Conservation (phyloP, 2,797 vertebrate species). For the Hephaestus fuliginosus region DNA sequence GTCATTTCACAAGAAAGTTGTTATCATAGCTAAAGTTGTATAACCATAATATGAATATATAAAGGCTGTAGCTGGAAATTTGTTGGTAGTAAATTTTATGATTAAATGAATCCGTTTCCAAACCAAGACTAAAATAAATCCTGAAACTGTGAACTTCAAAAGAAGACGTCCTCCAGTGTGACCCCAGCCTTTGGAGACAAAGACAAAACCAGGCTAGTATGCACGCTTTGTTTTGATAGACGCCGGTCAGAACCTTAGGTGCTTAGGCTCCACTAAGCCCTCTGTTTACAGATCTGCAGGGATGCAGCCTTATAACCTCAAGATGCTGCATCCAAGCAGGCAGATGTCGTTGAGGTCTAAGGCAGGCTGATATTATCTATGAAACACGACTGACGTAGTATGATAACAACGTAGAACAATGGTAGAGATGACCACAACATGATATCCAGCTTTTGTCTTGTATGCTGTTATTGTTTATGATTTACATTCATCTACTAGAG, state of each 20-base stretch:
- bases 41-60: slow-evolving; percentile 44
- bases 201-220: slow-evolving; percentile 47
- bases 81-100: neutral
- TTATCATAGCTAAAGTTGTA: slow-evolving; percentile 39
- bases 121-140: slow-evolving; percentile 18
- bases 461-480: neutral
- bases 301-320: slow-evolving; percentile 59
- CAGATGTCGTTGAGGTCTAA: slow-evolving; percentile 38
- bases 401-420: slow-evolving; percentile 37
- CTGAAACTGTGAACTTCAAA: slow-evolving; percentile 48
- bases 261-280: slow-evolving; percentile 64
- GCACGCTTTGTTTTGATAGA: slow-evolving; percentile 76
- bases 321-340: slow-evolving; percentile 51
- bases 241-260: slow-evolving; percentile 61
- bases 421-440: neutral
- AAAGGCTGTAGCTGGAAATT: neutral
- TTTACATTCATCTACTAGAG: neutral
- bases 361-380: slow-evolving; percentile 48
- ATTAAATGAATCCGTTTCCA: neutral
- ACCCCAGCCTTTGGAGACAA: slow-evolving; percentile 51
- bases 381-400: slow-evolving; percentile 39
- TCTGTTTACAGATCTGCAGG: slow-evolving; percentile 79
- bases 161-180: slow-evolving; percentile 36
- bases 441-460: neutral
- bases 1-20: slow-evolving; percentile 61